Conservation (phyloP, 2,113 vertebrate species). For the Brachyhypopomus occidentalis region DNA sequence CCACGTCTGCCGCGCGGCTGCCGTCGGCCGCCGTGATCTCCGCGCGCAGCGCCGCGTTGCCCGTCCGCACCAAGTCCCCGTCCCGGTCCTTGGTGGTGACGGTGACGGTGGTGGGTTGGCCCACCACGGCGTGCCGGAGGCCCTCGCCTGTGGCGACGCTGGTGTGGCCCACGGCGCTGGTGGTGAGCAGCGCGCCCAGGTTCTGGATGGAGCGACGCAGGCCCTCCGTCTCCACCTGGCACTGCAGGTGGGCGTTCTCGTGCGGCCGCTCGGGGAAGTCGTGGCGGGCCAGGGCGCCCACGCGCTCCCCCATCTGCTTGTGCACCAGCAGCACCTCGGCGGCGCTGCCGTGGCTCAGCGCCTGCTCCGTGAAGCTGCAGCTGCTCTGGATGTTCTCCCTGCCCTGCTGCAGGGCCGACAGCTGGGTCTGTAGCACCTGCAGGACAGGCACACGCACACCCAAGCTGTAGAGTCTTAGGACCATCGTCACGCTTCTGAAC, state of each 20-base stretch:
- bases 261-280: constrained; percentile 89
- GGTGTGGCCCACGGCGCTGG: constrained; percentile 86
- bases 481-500: no score
- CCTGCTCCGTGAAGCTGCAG: constrained; percentile 92
- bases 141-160: constrained; percentile 93
- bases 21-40: constrained; percentile 80
- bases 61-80: constrained; percentile 86
- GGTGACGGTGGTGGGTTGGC: constrained; percentile 85
- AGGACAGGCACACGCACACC: background rate
- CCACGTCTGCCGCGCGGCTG: constrained; percentile 64
- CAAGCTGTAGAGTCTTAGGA: no score
- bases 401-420: constrained; percentile 86
- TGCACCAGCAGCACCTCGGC: constrained; percentile 90
- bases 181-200: constrained; percentile 88
- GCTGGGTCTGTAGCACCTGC: constrained; percentile 90
- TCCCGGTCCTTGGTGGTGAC: constrained; percentile 98
- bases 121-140: constrained; percentile 86
- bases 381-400: constrained; percentile 94
- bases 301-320: constrained; percentile 94
- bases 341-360: constrained; percentile 87
- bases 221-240: constrained; percentile 86
- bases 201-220: constrained; percentile 92
- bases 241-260: constrained; percentile 90
- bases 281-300: constrained; percentile 82
- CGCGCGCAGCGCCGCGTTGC: constrained; percentile 83